A percentile compares a stretch with the other conserved stretches of the same genome.
Evolutionary conservation across 2,888 invertebrate genomes (phyloP).

Genomic region (Crossocerus cetratus): DNA sequence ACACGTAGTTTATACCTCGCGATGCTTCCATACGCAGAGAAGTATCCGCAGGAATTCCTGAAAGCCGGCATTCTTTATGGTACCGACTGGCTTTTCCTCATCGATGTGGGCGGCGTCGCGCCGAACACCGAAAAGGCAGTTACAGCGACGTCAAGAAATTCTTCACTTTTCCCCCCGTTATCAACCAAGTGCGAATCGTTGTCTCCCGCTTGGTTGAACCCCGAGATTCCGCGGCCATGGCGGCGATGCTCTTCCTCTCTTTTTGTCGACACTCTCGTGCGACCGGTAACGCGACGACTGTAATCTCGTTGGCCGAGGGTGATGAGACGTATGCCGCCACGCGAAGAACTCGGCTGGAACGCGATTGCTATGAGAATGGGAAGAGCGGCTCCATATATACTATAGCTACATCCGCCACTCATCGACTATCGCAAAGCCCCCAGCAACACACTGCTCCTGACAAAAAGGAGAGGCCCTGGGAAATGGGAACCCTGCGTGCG

Average conservation of each 20-base stretch:
- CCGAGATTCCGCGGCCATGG: conserved; percentile 54
- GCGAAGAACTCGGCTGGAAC: neutral
- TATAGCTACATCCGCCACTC: conserved; percentile 8
- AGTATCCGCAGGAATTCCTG: conserved; percentile 64
- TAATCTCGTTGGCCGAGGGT: conserved; percentile 32
- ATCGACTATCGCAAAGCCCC: conserved; percentile 11
- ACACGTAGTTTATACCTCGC: conserved; percentile 48
- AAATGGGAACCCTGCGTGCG: conserved; percentile 10
- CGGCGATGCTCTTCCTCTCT: conserved; percentile 6
- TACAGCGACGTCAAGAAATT: conserved; percentile 57
- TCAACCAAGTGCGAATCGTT: conserved; percentile 49
- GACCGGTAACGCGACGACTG: conserved; percentile 11
- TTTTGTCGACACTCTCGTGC: neutral
- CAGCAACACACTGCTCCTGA: conserved; percentile 1
- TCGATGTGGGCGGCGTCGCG: neutral
- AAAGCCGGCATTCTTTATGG: conserved; percentile 70
- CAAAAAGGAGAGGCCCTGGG: conserved; percentile 29
- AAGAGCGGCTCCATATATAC: conserved; percentile 13
- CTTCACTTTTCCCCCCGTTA: conserved; percentile 61
- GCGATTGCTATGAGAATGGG: conserved; percentile 1
- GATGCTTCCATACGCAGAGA: conserved; percentile 46
- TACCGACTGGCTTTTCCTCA: conserved; percentile 29
- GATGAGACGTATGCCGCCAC: neutral
- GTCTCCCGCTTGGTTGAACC: conserved; percentile 49
- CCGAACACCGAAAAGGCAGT: conserved; percentile 24